Percentiles rank a stretch among this genome's conserved stretches.
Evolutionary conservation across 2,113 vertebrate genomes (phyloP).

Genomic region (Nannobrachium achirus): DNA sequence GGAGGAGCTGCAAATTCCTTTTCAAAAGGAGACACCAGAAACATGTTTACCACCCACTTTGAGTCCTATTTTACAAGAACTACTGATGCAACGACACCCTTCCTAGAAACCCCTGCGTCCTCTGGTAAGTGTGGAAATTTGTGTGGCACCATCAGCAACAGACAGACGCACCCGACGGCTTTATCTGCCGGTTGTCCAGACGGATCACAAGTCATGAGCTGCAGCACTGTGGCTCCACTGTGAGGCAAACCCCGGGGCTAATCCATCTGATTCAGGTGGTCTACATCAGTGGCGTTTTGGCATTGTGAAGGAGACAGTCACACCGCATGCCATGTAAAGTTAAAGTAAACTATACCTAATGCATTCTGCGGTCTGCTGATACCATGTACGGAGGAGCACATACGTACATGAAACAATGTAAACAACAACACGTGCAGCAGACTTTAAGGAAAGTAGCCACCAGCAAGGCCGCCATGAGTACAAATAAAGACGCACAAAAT

Average conservation of each 20-base stretch:
- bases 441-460: not conserved
- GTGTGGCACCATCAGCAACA: slow-evolving; percentile 28
- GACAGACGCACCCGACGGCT: slow-evolving; percentile 37
- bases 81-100: not conserved
- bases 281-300: slow-evolving; percentile 8
- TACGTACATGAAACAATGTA: not conserved
- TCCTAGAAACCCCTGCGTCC: slow-evolving; percentile 16
- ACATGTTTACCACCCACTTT: no score
- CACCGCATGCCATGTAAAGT: slow-evolving; percentile 4
- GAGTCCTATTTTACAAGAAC: no score
- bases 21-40: no score
- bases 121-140: slow-evolving; percentile 16
- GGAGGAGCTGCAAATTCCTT: no score
- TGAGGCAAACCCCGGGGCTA: slow-evolving; percentile 6
- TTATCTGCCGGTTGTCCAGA: slow-evolving; percentile 19
- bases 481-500: not conserved
- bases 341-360: not conserved
- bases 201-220: slow-evolving; percentile 10
- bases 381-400: not conserved
- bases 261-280: slow-evolving; percentile 33
- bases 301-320: slow-evolving; percentile 7
- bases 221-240: not conserved
- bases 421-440: not conserved
- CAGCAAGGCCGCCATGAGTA: no score
- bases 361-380: not conserved